These are phyloP conservation scores for Crocuta crocuta DNA, from an alignment of 2,113 vertebrate genomes.

Conservation along the genomic window DNA sequence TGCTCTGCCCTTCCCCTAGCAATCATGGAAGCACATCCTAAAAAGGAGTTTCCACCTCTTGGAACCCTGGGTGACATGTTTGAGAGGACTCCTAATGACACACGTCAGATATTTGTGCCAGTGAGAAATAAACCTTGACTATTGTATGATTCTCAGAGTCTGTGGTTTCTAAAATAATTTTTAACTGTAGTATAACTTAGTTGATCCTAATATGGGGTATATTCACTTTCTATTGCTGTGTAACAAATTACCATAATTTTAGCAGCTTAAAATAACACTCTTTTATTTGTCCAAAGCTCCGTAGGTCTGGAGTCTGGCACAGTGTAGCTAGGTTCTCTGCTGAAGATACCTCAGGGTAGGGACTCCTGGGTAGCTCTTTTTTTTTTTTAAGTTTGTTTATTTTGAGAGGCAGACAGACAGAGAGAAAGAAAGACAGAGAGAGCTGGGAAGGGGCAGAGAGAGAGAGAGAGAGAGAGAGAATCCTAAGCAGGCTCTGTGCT, in stretches of 20 bases:
- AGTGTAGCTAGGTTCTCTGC: background rate
- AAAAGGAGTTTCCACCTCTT: background rate
- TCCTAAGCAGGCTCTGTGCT: too few species aligned
- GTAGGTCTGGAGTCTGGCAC: background rate
- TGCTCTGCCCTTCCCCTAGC: background rate
- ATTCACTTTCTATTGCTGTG: background rate
- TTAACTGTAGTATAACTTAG: background rate
- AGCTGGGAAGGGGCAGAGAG: too few species aligned
- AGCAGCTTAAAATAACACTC: background rate
- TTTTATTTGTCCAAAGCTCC: background rate
- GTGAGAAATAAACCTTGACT: background rate
- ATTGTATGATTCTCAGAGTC: background rate
- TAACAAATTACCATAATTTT: background rate
- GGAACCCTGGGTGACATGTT: background rate
- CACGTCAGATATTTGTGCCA: background rate
- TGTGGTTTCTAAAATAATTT: background rate
- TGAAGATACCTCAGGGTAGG: background rate
- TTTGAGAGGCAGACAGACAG: too few species aligned
- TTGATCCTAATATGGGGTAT: background rate
- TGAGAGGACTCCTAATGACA: background rate
- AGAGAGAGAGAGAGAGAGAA: too few species aligned
- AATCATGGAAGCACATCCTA: background rate
- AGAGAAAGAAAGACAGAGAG: too few species aligned
- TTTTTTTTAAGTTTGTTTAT: too few species aligned
- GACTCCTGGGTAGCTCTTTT: too few species aligned